Evolutionary conservation across 2,888 invertebrate species (phyloP), one percentile per base, ranked within the genome.

Genomic region (Sericinus montela): DNA sequence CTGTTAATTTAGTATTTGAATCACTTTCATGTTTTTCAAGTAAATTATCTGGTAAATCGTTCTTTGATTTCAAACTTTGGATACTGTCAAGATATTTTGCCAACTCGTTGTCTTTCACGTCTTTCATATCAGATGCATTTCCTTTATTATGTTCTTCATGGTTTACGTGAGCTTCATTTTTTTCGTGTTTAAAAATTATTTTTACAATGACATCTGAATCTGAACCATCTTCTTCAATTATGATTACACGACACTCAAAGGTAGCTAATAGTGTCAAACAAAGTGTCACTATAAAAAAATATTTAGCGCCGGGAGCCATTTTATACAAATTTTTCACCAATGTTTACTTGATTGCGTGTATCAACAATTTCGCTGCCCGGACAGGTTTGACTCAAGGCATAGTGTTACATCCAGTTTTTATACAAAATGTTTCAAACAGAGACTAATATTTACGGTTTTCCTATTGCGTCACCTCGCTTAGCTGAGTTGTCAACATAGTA

Each of bases 211-310:
- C 19, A 30, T 47, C 47, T n/a, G 16, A 42, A 19, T 35, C 28
- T 2, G 19, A 11, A 2, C 1, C 6, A 1, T 47, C 41, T 13
- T 48, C 48, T 4, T 15, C 29, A 1, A 42, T 48, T 37, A 37
- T 41, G 11, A 29, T 29, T 6, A 41, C 35, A 35, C 47, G 29
- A 35, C 47, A 47, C 35, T 47, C 35, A 8, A 40, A 34, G 36
- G n/a, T 29, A 4, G 41, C 25, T 13, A 47, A 10, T 1, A 46
- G 1, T 15, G 15, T n/a, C n/a, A 34, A 39, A 19, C 34, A 46
- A 1, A 40, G 6, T 9, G 15, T 25, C n/a, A 46, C 9, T 19
- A 41, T 47, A 1, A 47, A 29, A 35, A 11, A 41, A n/a, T 13
- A 11, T 36, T 16, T 41, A 6, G 8, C 7, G 23, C 3, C 25